phyloP scores from a whole-genome alignment of 2,113 vertebrate genomes.

The Forbesichthys papilliferus region DNA sequence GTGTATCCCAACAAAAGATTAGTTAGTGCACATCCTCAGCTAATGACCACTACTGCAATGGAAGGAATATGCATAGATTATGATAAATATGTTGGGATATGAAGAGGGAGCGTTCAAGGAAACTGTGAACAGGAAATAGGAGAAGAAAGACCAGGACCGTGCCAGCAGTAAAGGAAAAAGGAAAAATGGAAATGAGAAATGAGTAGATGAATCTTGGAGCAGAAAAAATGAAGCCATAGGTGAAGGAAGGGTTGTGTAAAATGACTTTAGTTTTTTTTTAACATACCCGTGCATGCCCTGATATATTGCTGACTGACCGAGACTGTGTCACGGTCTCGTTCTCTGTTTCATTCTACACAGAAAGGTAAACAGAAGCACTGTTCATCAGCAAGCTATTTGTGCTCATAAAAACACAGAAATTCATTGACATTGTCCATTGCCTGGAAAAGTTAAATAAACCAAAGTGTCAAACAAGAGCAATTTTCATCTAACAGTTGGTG shows the following conservation, averaged over 20 bases:
- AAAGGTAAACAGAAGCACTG: slow-evolving; percentile 41
- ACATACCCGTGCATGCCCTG: slow-evolving; percentile 89
- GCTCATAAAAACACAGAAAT: background rate
- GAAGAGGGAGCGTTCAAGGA: background rate
- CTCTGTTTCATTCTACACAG: slow-evolving; percentile 65
- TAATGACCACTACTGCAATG: background rate
- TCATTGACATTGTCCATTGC: background rate
- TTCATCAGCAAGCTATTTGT: slow-evolving; percentile 29
- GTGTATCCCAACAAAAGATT: background rate
- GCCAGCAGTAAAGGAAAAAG: slow-evolving; percentile 13
- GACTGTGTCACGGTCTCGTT: slow-evolving; percentile 66
- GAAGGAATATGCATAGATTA: background rate
- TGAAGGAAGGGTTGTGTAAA: slow-evolving; percentile 18
- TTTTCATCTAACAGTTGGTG: background rate
- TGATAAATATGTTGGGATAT: background rate
- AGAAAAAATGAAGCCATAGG: slow-evolving; percentile 10
- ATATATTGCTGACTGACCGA: slow-evolving; percentile 79
- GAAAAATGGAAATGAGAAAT: background rate
- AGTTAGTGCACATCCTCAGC: background rate
- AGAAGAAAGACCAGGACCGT: background rate
- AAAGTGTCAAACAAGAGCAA: background rate
- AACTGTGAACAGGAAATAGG: background rate
- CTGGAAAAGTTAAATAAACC: no score
- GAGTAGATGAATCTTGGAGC: slow-evolving; percentile 6
- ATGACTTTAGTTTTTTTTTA: slow-evolving; percentile 32